Evolutionary conservation across 1,140 invertebrate genomes (phyloP).

Genomic region (Drosophila simulans): DNA sequence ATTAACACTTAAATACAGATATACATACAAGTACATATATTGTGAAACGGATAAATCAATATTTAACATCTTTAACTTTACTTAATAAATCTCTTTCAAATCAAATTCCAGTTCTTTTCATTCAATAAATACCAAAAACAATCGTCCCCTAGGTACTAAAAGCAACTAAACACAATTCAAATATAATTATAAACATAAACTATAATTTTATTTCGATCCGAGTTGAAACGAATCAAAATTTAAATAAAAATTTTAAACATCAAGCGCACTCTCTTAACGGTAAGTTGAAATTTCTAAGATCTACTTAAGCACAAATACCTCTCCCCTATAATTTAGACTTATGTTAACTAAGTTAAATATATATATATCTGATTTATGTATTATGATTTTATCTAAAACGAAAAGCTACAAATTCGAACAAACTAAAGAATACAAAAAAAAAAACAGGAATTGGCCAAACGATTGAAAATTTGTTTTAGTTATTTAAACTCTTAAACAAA

Average conservation of each 20-base stretch:
- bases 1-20: conserved; percentile 47
- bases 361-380: conserved; percentile 61
- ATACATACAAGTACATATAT: conserved; percentile 34
- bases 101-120: conserved; percentile 81
- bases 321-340: conserved; percentile 37
- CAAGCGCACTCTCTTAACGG: conserved; percentile 75
- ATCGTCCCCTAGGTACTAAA: conserved; percentile 62
- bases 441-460: conserved; percentile 84
- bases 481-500: conserved; percentile 36
- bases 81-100: conserved; percentile 83
- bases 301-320: conserved; percentile 60
- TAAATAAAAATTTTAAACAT: conserved; percentile 48
- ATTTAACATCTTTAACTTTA: conserved; percentile 78
- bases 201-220: conserved; percentile 13
- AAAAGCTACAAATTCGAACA: conserved; percentile 73
- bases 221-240: conserved; percentile 22
- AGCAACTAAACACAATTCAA: conserved; percentile 29
- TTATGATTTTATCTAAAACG: conserved; percentile 34
- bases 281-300: conserved; percentile 79
- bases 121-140: conserved; percentile 31
- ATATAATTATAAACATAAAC: conserved; percentile 34
- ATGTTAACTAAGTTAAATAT: conserved; percentile 56
- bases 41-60: conserved; percentile 57
- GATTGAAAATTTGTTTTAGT: conserved; percentile 72
- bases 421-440: conserved; percentile 55